phyloP scores from a whole-genome alignment of 1,140 invertebrate species.

The Trichonephila clavata region DNA sequence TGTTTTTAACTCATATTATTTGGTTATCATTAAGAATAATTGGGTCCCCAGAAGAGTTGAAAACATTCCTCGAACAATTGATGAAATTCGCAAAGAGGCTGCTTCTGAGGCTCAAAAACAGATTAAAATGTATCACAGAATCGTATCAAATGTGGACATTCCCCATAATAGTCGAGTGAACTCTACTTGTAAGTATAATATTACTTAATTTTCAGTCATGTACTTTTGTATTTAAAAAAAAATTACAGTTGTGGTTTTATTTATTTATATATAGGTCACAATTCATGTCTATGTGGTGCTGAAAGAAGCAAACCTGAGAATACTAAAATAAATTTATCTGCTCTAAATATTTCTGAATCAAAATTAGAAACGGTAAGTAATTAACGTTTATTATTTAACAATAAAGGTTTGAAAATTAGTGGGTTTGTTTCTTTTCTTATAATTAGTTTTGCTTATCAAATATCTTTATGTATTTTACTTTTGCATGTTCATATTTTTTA shows the following conservation, averaged over 20 bases:
- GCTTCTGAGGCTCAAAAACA: constrained; percentile 84
- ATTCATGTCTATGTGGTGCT: background rate
- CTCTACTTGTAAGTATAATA: background rate
- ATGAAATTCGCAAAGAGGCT: constrained; percentile 94
- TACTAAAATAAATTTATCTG: background rate
- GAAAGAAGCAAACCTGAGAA: background rate
- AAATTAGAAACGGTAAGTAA: background rate
- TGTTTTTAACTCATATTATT: no score
- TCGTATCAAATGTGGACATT: background rate
- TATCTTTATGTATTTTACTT: no score
- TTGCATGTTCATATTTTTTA: no score
- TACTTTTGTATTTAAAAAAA: background rate
- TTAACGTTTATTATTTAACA: no score
- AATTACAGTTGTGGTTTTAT: background rate
- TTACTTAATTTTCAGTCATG: background rate
- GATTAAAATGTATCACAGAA: constrained; percentile 70
- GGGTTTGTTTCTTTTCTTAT: no score
- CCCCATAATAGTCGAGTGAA: background rate
- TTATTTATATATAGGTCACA: background rate
- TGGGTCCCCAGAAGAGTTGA: constrained; percentile 94
- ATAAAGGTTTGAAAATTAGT: no score
- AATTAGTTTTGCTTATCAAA: no score
- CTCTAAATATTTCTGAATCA: background rate
- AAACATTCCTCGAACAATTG: constrained; percentile 94
- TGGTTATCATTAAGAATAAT: constrained; percentile 82